These are phyloP conservation scores for Meloidogyne exigua DNA, from an alignment of 1,140 invertebrate species.

Conservation along the genomic window DNA sequence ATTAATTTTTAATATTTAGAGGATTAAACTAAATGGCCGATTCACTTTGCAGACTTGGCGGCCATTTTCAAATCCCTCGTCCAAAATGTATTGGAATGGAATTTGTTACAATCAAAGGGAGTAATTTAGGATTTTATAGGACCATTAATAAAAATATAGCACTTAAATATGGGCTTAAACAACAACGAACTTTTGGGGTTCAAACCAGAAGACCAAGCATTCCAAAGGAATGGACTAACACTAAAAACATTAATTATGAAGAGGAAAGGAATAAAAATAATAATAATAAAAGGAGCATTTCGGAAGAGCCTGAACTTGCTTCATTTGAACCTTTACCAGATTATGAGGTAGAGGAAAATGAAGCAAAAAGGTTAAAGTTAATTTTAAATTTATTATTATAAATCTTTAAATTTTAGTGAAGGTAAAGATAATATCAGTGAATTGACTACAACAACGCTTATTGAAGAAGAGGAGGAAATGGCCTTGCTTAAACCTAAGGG, in stretches of 20 bases:
- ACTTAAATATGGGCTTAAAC: conserved; percentile 24
- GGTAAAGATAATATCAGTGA: too few relatives aligned
- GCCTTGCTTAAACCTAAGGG: too few relatives aligned
- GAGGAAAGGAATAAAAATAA: not conserved
- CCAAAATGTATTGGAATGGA: conserved; percentile 57
- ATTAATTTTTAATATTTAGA: not conserved
- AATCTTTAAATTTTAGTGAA: too few relatives aligned
- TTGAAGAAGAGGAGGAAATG: too few relatives aligned
- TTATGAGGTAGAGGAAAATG: not conserved
- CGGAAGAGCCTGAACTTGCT: not conserved
- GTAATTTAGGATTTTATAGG: conserved; percentile 55
- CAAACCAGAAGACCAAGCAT: not conserved
- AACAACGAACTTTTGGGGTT: not conserved
- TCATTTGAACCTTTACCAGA: not conserved
- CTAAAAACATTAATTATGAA: not conserved
- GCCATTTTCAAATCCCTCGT: conserved; percentile 54
- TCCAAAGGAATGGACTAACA: not conserved
- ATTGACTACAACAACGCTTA: too few relatives aligned
- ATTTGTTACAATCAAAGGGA: conserved; percentile 54
- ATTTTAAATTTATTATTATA: not conserved
- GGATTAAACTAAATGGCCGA: not conserved
- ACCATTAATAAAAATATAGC: conserved; percentile 33
- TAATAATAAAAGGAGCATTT: not conserved
- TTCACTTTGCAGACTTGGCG: conserved; percentile 8
- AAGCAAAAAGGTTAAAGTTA: not conserved